phyloP scores from a whole-genome alignment of 2,797 vertebrate species.

The Squalus acanthias region DNA sequence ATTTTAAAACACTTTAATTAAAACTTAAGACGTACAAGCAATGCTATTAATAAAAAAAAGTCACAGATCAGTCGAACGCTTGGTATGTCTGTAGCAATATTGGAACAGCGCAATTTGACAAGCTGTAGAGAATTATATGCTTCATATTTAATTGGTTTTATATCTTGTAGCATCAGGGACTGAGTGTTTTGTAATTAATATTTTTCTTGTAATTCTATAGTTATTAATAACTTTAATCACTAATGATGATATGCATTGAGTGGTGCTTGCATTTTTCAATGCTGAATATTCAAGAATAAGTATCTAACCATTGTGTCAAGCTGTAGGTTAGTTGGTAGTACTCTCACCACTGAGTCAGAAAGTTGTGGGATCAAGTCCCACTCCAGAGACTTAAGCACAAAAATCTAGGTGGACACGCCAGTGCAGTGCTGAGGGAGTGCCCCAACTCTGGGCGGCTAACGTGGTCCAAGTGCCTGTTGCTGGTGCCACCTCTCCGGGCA shows the following conservation, averaged over 20 bases:
- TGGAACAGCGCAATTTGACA: slow-evolving; percentile 12
- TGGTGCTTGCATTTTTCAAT: neutral
- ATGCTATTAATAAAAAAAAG: neutral
- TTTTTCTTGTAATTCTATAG: slow-evolving; percentile 19
- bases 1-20: slow-evolving; percentile 2
- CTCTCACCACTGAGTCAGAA: neutral
- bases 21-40: neutral
- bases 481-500: too few relatives aligned
- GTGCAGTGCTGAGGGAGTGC: too few relatives aligned
- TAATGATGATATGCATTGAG: neutral
- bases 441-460: too few relatives aligned
- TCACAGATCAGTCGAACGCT: neutral
- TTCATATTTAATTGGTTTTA: slow-evolving; percentile 36
- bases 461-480: too few relatives aligned
- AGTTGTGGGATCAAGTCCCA: too few relatives aligned
- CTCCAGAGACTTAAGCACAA: too few relatives aligned
- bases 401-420: too few relatives aligned
- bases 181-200: slow-evolving; percentile 28
- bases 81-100: neutral
- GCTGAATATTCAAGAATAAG: neutral
- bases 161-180: slow-evolving; percentile 24
- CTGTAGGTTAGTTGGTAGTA: neutral
- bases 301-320: neutral
- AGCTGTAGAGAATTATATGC: neutral
- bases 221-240: slow-evolving; percentile 20